phyloP scores from a whole-genome alignment of 2,797 vertebrate species.

The Apogon hyalosoma region DNA sequence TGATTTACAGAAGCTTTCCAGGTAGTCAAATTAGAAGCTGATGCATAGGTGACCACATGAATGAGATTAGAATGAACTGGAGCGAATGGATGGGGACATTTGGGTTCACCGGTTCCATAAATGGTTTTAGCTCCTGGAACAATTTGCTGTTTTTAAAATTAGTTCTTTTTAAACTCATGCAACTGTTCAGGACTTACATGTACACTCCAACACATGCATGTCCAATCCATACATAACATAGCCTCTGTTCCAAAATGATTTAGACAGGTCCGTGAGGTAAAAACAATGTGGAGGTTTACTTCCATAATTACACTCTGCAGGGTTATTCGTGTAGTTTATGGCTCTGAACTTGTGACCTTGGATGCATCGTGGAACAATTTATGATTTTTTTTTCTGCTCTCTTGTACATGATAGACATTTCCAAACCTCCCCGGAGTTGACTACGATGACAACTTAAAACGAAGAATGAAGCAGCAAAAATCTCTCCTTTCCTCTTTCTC shows the following conservation, averaged over 20 bases:
- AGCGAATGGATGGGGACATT: not conserved
- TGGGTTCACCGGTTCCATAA: slow-evolving; percentile 4
- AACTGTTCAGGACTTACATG: slow-evolving; percentile 7
- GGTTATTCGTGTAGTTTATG: slow-evolving; percentile 64
- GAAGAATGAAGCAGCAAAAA: slow-evolving; percentile 52
- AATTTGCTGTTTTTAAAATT: slow-evolving; percentile 44
- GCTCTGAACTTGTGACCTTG: slow-evolving; percentile 72
- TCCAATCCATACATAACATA: slow-evolving; percentile 16
- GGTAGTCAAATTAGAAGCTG: slow-evolving; percentile 23
- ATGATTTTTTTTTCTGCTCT: slow-evolving; percentile 54
- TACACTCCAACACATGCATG: not conserved
- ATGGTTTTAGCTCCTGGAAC: slow-evolving; percentile 15
- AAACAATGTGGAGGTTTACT: slow-evolving; percentile 47
- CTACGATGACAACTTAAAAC: slow-evolving; percentile 67
- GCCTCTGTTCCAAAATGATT: slow-evolving; percentile 32
- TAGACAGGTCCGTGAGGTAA: slow-evolving; percentile 48
- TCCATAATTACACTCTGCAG: slow-evolving; percentile 58
- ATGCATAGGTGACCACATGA: slow-evolving; percentile 10
- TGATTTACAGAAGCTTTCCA: slow-evolving; percentile 24
- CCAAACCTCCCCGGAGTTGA: slow-evolving; percentile 65
- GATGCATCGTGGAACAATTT: slow-evolving; percentile 64
- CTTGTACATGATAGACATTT: slow-evolving; percentile 72
- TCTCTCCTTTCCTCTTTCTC: slow-evolving; percentile 50
- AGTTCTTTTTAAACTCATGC: slow-evolving; percentile 3
- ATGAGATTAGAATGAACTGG: slow-evolving; percentile 4